phyloP scores from a whole-genome alignment of 2,888 invertebrate species.

The Eilema depressum region DNA sequence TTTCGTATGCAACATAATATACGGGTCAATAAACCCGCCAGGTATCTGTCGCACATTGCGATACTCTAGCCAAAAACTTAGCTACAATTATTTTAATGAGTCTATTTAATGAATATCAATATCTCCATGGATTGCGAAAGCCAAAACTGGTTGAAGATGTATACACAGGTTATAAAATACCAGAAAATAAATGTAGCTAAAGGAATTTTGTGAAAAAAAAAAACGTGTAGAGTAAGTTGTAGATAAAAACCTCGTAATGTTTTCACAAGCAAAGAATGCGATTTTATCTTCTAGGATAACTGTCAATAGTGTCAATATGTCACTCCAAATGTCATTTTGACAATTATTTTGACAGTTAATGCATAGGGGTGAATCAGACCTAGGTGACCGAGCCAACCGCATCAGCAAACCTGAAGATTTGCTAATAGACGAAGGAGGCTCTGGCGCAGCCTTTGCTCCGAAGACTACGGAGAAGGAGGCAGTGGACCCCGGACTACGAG shows the following conservation, averaged over 20 bases:
- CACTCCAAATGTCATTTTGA: neutral
- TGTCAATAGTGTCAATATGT: neutral
- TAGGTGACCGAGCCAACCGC: too few relatives aligned
- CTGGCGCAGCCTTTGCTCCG: too few relatives aligned
- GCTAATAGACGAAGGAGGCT: too few relatives aligned
- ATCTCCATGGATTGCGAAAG: neutral
- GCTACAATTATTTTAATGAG: constrained; percentile 7
- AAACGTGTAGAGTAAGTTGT: neutral
- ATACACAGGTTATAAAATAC: neutral
- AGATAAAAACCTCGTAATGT: neutral
- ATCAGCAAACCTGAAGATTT: too few relatives aligned
- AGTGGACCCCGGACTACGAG: too few relatives aligned
- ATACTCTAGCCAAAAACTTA: neutral
- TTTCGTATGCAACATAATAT: constrained; percentile 2
- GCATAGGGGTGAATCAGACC: too few relatives aligned
- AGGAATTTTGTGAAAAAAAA: neutral
- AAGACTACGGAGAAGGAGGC: too few relatives aligned
- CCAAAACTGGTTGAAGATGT: neutral
- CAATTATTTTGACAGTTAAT: neutral
- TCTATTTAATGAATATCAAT: neutral
- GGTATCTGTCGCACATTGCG: neutral
- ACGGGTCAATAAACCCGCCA: neutral
- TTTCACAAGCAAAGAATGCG: neutral
- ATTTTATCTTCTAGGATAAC: neutral
- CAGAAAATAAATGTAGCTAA: neutral